Conservation (phyloP, 2,113 vertebrate species). For the Xiphophorus hellerii region DNA sequence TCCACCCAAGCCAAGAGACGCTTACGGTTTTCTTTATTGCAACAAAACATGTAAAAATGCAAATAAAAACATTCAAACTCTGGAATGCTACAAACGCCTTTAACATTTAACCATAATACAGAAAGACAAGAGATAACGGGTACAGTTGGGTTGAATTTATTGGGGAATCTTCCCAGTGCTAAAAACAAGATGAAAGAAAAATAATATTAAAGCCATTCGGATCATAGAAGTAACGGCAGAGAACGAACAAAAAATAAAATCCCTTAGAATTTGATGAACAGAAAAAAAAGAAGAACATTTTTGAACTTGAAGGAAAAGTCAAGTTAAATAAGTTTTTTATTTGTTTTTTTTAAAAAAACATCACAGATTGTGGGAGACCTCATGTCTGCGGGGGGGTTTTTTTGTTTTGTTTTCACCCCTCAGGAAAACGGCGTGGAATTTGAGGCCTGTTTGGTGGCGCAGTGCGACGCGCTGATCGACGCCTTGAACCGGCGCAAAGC, state of each 20-base stretch:
- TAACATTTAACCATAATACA: too few relatives aligned
- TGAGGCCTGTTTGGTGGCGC: slow-evolving; percentile 96
- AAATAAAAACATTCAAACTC: not conserved
- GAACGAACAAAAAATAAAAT: too few relatives aligned
- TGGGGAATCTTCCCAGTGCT: too few relatives aligned
- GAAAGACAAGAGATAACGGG: too few relatives aligned
- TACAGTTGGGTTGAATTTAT: too few relatives aligned
- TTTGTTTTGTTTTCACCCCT: not conserved
- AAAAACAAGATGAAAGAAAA: too few relatives aligned
- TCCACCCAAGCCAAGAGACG: not conserved
- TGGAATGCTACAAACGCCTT: too few relatives aligned
- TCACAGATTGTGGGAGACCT: not conserved
- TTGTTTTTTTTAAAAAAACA: not conserved
- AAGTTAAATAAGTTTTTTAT: not conserved
- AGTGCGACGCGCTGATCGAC: slow-evolving; percentile 97
- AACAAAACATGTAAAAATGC: too few relatives aligned
- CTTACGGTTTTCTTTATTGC: not conserved
- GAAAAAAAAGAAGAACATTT: not conserved
- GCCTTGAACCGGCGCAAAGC: slow-evolving; percentile 96
- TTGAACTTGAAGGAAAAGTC: not conserved
- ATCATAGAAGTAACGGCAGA: too few relatives aligned
- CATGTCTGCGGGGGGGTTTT: not conserved
- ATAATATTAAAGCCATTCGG: too few relatives aligned
- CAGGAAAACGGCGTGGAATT: slow-evolving; percentile 99
- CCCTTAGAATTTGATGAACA: not conserved